Percentiles rank a stretch among this genome's conserved stretches.
Conservation (phyloP, 2,888 invertebrate species). For the Euplagia quadripunctaria region DNA sequence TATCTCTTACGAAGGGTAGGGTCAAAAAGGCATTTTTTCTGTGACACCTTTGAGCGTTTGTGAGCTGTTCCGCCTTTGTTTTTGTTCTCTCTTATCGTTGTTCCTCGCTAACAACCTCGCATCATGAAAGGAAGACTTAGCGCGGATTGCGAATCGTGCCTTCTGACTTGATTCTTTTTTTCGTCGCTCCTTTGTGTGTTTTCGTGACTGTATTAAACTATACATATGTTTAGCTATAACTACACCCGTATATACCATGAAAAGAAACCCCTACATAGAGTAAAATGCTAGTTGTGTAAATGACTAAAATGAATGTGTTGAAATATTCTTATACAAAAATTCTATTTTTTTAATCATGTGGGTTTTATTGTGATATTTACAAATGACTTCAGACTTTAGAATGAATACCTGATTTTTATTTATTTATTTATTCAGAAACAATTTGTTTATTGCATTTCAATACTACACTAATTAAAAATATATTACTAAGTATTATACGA, state of each 20-base stretch:
- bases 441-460: too few relatives aligned
- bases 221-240: neutral
- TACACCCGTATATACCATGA: slow-evolving; percentile 14
- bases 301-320: too few relatives aligned
- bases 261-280: neutral
- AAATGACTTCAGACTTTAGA: too few relatives aligned
- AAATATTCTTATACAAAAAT: too few relatives aligned
- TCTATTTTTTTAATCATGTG: too few relatives aligned
- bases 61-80: slow-evolving; percentile 33
- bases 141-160: slow-evolving; percentile 53
- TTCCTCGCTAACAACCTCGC: slow-evolving; percentile 47
- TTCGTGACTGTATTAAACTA: slow-evolving; percentile 26
- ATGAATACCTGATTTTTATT: too few relatives aligned
- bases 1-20: slow-evolving; percentile 5
- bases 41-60: slow-evolving; percentile 39
- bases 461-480: too few relatives aligned
- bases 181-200: slow-evolving; percentile 60
- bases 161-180: slow-evolving; percentile 64
- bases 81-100: slow-evolving; percentile 24
- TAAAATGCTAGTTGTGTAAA: neutral
- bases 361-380: too few relatives aligned
- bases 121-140: slow-evolving; percentile 47
- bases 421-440: too few relatives aligned
- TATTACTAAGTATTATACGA: too few relatives aligned
- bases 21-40: slow-evolving; percentile 34